phyloP scores from a whole-genome alignment of 2,113 vertebrate genomes.

The Pangasianodon gigas region DNA sequence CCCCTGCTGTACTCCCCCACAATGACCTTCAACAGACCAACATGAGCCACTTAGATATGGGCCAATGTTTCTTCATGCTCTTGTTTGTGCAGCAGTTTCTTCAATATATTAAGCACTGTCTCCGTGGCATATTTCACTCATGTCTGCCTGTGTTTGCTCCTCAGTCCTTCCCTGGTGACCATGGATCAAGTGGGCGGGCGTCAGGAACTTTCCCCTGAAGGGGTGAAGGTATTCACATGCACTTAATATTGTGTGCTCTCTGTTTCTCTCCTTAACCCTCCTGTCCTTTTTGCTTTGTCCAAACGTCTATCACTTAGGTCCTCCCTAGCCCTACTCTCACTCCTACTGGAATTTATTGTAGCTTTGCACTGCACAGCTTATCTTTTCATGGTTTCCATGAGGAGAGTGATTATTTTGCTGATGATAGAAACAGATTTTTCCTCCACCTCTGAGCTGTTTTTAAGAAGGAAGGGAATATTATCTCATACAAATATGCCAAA shows the following conservation, averaged over 20 bases:
- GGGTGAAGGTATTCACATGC: constrained; percentile 79
- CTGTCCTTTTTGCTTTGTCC: background rate
- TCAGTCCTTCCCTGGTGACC: constrained; percentile 71
- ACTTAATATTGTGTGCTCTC: background rate
- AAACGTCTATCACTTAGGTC: background rate
- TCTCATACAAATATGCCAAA: background rate
- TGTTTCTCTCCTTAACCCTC: background rate
- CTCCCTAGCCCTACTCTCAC: background rate
- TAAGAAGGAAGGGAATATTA: background rate
- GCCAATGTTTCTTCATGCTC: background rate
- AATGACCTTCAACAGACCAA: background rate
- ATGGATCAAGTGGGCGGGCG: constrained; percentile 77
- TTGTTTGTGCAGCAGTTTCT: constrained; percentile 1
- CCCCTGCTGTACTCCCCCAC: background rate
- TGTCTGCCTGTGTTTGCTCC: constrained; percentile 13
- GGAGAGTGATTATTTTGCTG: background rate
- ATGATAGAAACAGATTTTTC: background rate
- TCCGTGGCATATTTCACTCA: background rate
- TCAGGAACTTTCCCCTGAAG: constrained; percentile 69
- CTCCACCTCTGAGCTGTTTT: background rate
- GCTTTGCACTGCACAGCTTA: background rate
- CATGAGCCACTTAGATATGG: background rate
- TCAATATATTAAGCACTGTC: background rate
- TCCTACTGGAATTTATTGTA: background rate
- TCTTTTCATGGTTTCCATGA: background rate